Percentiles rank a stretch among this genome's conserved stretches.
These are phyloP conservation scores for Hippopotamus amphibius DNA, from an alignment of 2,113 vertebrate genomes.

Conservation along the genomic window DNA sequence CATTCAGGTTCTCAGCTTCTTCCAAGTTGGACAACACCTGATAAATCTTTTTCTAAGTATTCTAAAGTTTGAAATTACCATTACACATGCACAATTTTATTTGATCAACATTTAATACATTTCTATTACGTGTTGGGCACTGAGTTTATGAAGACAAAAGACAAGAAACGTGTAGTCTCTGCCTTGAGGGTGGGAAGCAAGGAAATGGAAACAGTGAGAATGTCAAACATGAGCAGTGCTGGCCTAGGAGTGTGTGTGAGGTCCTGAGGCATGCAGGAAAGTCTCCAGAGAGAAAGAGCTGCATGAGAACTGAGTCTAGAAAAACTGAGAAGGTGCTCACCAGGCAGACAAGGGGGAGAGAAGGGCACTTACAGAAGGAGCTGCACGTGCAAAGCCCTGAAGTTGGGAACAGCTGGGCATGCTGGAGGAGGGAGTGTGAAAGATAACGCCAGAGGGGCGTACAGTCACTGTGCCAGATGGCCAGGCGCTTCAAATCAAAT, in stretches of 20 bases:
- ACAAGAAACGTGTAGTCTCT: background rate
- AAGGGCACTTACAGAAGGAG: background rate
- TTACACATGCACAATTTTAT: background rate
- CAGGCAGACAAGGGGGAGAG: background rate
- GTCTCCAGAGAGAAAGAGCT: background rate
- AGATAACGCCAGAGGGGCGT: background rate
- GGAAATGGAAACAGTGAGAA: background rate
- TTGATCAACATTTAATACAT: background rate
- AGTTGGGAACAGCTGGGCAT: background rate
- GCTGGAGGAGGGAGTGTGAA: background rate
- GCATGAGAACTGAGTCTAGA: background rate
- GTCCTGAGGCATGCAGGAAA: background rate
- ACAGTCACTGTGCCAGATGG: background rate
- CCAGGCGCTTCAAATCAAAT: background rate
- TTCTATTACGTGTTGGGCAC: background rate
- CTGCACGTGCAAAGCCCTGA: background rate
- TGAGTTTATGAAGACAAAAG: background rate
- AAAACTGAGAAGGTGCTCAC: background rate
- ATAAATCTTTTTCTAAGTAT: background rate
- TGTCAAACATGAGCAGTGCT: background rate
- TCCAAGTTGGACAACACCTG: background rate
- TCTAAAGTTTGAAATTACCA: constrained; percentile 24
- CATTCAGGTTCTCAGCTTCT: background rate
- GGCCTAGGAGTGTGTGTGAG: background rate
- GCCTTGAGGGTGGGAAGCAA: background rate